These are phyloP conservation scores for Drosophila bifasciata DNA, from an alignment of 1,140 invertebrate genomes.

Conservation along the genomic window DNA sequence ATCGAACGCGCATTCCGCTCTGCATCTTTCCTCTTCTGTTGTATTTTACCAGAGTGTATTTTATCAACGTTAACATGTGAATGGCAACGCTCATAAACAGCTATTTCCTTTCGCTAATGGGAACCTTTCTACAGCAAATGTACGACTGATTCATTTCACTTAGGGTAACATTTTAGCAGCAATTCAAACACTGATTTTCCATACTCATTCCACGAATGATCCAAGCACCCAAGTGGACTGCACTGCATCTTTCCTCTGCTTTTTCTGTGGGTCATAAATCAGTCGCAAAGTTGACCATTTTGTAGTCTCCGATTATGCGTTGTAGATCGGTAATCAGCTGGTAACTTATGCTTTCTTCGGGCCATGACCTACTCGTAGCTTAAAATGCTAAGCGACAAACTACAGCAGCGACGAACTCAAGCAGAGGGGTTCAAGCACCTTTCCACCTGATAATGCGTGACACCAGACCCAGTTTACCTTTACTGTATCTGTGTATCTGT, in stretches of 20 bases:
- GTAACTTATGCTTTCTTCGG: slow-evolving; percentile 68
- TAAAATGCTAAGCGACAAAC: slow-evolving; percentile 53
- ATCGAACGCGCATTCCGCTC: too few species aligned
- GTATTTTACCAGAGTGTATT: too few species aligned
- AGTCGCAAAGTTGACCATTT: slow-evolving; percentile 37
- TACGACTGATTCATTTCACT: too few species aligned
- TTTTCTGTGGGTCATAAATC: slow-evolving; percentile 51
- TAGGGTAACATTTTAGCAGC: too few species aligned
- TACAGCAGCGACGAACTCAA: slow-evolving; percentile 26
- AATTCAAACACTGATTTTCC: too few species aligned
- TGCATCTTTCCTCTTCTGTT: too few species aligned
- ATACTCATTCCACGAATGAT: too few species aligned
- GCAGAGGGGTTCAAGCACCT: slow-evolving; percentile 68
- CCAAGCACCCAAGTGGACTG: too few species aligned
- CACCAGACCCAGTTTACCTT: slow-evolving; percentile 38
- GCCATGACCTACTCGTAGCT: slow-evolving; percentile 72
- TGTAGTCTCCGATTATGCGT: slow-evolving; percentile 49
- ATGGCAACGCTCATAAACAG: too few species aligned
- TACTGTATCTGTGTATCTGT: slow-evolving; percentile 26
- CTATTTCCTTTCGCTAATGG: too few species aligned
- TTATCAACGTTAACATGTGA: too few species aligned
- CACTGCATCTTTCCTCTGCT: background rate
- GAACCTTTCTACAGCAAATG: too few species aligned
- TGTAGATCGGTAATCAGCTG: slow-evolving; percentile 53
- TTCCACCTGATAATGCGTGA: slow-evolving; percentile 77